Percentiles rank a stretch among this genome's conserved stretches.
phyloP scores from a whole-genome alignment of 2,797 vertebrate species.

The Notolabrus celidotus region DNA sequence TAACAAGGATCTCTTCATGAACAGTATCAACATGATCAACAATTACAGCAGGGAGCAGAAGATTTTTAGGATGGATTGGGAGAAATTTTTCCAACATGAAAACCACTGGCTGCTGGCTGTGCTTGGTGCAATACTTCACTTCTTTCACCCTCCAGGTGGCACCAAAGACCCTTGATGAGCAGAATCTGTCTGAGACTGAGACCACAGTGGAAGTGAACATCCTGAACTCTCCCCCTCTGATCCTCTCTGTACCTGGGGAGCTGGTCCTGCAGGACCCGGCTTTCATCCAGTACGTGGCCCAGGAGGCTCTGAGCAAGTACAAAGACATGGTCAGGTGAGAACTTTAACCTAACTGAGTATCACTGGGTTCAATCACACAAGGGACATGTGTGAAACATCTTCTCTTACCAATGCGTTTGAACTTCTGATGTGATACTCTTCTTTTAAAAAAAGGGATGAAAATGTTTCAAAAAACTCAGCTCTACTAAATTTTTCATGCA shows the following conservation, averaged over 20 bases:
- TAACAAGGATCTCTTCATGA: no score
- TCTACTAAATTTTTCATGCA: neutral
- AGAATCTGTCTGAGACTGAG: slow-evolving; percentile 68
- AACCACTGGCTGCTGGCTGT: neutral
- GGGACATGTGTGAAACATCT: neutral
- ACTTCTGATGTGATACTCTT: no score
- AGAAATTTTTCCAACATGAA: neutral
- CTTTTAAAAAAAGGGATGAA: neutral
- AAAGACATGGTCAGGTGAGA: slow-evolving; percentile 84
- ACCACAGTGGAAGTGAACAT: slow-evolving; percentile 86
- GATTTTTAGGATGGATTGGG: no score
- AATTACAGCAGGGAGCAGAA: no score
- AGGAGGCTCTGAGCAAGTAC: slow-evolving; percentile 87
- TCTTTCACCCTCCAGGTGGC: slow-evolving; percentile 78
- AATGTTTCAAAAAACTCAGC: no score
- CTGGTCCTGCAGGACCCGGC: slow-evolving; percentile 82
- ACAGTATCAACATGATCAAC: no score
- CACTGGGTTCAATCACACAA: neutral
- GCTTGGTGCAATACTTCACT: neutral
- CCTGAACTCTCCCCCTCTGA: slow-evolving; percentile 85
- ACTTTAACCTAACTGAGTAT: neutral
- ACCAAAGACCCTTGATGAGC: slow-evolving; percentile 67
- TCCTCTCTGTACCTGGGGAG: slow-evolving; percentile 83
- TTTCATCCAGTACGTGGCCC: slow-evolving; percentile 88
- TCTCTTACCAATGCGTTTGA: neutral